These are phyloP conservation scores for Microchrysa polita DNA, from an alignment of 2,888 invertebrate genomes.

Conservation along the genomic window DNA sequence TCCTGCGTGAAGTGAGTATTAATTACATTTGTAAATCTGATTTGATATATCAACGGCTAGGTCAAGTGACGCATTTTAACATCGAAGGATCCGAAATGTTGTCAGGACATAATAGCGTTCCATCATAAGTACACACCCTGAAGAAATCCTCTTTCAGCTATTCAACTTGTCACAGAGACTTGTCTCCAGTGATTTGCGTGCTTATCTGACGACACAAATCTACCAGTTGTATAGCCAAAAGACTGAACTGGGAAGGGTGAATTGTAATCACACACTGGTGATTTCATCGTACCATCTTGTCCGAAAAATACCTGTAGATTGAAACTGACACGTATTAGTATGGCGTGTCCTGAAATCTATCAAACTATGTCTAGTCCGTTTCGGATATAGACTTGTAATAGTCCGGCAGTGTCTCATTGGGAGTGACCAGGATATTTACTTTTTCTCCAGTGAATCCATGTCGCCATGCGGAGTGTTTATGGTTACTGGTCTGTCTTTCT, in stretches of 20 bases:
- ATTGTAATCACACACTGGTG: conserved; percentile 23
- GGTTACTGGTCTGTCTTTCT: conserved; percentile 23
- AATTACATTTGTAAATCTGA: conserved; percentile 10
- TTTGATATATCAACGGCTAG: background rate
- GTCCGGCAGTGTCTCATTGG: background rate
- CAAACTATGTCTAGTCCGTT: conserved; percentile 4
- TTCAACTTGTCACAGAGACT: conserved; percentile 38
- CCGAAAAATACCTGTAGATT: conserved; percentile 1
- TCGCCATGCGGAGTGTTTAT: conserved; percentile 35
- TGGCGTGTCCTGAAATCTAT: conserved; percentile 2
- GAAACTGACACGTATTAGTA: background rate
- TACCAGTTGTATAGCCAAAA: too few relatives aligned
- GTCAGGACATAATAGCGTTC: background rate
- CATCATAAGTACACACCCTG: conserved; percentile 34
- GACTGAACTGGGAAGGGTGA: conserved; percentile 1
- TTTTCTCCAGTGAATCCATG: conserved; percentile 43
- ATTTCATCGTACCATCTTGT: background rate
- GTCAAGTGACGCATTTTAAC: conserved; percentile 8
- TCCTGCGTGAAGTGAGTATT: background rate
- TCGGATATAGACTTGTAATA: conserved; percentile 1
- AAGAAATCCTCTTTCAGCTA: conserved; percentile 18
- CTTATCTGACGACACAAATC: conserved; percentile 49
- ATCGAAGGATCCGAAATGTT: background rate
- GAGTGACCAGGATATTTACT: background rate
- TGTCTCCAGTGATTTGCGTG: conserved; percentile 51